Evolutionary conservation across 1,140 invertebrate species (phyloP), one percentile per base, ranked within the genome.

Genomic region (Lethocerus indicus): DNA sequence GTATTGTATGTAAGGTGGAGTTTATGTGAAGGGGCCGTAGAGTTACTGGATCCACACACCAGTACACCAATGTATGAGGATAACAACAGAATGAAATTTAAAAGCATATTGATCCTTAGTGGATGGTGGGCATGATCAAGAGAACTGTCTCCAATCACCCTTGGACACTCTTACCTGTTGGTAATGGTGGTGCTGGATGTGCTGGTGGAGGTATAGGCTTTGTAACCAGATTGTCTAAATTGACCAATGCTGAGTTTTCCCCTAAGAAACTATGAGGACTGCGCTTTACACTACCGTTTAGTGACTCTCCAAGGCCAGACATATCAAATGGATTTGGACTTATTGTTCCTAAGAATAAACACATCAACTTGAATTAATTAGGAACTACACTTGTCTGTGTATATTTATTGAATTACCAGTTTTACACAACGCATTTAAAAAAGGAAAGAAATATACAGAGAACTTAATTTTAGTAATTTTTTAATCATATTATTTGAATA

Each of bases 191-290:
- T 13, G 42, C 47, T 43, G 54, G 58, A 24, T 42, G 44, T 16
- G 55, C 56, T 40, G 56, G 45, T 24, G 57, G 50, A 25, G 53
- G 29, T 21, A 55, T 51, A 12, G 56, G 47, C 36, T 56, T 55
- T 3, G 84, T 87, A 51, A 95, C 83, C 60, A 96, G 74, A 69
- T 93, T 90, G 68, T 96, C 91, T 59, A 96, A 72, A 74, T 95
- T 95, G 36, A 95, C 91, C 51, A 96, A 73, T 55, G 80, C 76
- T 20, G 86, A 90, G 68, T 95, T 95, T 68, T 94, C 87, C 18
- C 91, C 91, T 6, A 96, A 74, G 67, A 96, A 95, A 57, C 79
- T 80, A 57, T 90, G 86, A 7, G 92, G 89, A 47, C 87, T 90
- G 65, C 90, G 92, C 63, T 85, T 82, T 23, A 72, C 64, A 21